Base-by-base conservation (phyloP, 37 sponge, comb jelly and placozoan genomes). In the Chondrilla cf. caribensis region DNA sequence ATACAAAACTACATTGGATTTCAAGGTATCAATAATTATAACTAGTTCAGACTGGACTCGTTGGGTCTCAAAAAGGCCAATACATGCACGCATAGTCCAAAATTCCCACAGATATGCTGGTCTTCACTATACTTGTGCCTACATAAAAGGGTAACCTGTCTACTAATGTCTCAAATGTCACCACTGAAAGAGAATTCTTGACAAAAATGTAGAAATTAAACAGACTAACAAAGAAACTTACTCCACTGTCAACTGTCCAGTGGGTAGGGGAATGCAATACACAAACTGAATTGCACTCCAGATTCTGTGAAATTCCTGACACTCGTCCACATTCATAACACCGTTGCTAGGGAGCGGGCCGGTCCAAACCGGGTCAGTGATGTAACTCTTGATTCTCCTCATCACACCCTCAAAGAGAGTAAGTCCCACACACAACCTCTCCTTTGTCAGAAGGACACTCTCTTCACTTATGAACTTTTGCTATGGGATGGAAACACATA, bases 201-300 rank as follows among this genome's bases (percentile, higher is more conserved):
- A n/a, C n/a, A n/a, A n/a, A n/a, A n/a, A n/a, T n/a, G n/a, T n/a
- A n/a, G n/a, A n/a, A n/a, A n/a, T n/a, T n/a, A n/a, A n/a, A n/a
- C n/a, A n/a, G n/a, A n/a, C n/a, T n/a, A n/a, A 47, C 51, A 47
- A 14, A 47, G 9, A 0, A 18, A 81, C 95, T 86, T 54, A 94
- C 95, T 94, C 97, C 17, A 86, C 77, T 15, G 93, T 86, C 47
- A 96, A 78, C 70, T 92, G 85, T 28, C 89, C 91, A 0, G 81
- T 66, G 11, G 79, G 72, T 0, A 90, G 86, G 0, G 99, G 93
- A 51, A 91, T 78, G 70, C 95, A 94, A 76, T 86, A 88, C 78
- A 96, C 95, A 80, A 96, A 96, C 90, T 98, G 99, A 22, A 98
- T 90, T 58, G 95, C 99, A 92, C 97, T 96, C 99, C 99, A 98